Percentiles rank a stretch among this genome's conserved stretches.
These are phyloP conservation scores for Psix sp. DNA, from an alignment of 1,140 invertebrate species.

Conservation along the genomic window DNA sequence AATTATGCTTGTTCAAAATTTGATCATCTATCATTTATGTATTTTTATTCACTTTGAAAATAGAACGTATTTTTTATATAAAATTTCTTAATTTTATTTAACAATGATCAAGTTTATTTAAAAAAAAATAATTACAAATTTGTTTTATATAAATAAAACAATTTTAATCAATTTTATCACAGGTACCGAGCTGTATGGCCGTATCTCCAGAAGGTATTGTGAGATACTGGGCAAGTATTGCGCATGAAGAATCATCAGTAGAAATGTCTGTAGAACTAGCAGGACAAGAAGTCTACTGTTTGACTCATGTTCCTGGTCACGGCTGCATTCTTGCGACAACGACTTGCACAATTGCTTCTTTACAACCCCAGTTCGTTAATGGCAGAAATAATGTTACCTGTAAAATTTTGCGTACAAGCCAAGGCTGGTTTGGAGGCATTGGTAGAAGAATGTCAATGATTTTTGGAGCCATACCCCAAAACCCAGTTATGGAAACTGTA, in stretches of 20 bases:
- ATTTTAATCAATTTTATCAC: slow-evolving; percentile 53
- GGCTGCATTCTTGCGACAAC: slow-evolving; percentile 93
- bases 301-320: slow-evolving; percentile 83
- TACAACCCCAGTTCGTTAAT: slow-evolving; percentile 80
- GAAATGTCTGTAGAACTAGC: slow-evolving; percentile 89
- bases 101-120: too few relatives aligned
- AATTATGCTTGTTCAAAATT: too few relatives aligned
- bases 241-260: slow-evolving; percentile 90
- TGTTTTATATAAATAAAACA: too few relatives aligned
- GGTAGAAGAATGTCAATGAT: slow-evolving; percentile 90
- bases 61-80: too few relatives aligned
- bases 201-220: slow-evolving; percentile 95
- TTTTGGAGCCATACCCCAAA: slow-evolving; percentile 87
- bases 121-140: too few relatives aligned
- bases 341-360: slow-evolving; percentile 89
- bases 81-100: too few relatives aligned
- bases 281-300: slow-evolving; percentile 88
- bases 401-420: slow-evolving; percentile 84
- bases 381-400: slow-evolving; percentile 84
- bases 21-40: too few relatives aligned
- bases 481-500: slow-evolving; percentile 87
- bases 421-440: slow-evolving; percentile 92
- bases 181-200: slow-evolving; percentile 88
- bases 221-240: slow-evolving; percentile 93
- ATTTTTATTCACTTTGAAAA: too few relatives aligned